Evolutionary conservation across 2,113 vertebrate species (phyloP).

Genomic region (Chionis minor): DNA sequence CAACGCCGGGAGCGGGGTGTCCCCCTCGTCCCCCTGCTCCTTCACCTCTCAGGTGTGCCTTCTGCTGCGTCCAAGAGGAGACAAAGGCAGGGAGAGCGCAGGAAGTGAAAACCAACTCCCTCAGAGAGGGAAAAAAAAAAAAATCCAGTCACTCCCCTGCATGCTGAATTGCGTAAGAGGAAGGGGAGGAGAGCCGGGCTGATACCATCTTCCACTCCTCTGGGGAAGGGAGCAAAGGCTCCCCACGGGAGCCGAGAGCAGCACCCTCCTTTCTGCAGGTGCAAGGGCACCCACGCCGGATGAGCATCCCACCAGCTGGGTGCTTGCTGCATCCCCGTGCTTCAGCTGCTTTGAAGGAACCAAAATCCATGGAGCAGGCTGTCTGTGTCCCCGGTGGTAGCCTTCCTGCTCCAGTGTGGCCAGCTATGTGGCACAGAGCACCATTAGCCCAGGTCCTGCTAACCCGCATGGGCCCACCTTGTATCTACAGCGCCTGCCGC

Average conservation of each 20-base stretch:
- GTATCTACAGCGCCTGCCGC: neutral
- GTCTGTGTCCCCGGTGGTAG: neutral
- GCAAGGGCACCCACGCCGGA: fast-evolving
- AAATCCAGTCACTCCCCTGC: conserved; percentile 24
- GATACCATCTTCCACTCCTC: neutral
- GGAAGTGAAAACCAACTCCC: conserved; percentile 37
- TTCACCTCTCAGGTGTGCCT: neutral
- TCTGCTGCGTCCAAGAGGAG: neutral
- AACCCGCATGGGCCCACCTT: neutral
- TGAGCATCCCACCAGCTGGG: neutral
- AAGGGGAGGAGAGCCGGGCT: conserved; percentile 7
- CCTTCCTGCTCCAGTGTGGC: fast-evolving
- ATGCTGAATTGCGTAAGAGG: neutral
- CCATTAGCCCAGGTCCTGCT: neutral
- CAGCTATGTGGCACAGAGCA: neutral
- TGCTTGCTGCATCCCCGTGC: neutral
- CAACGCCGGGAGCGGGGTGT: neutral
- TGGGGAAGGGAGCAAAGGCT: fast-evolving
- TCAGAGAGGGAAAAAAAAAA: neutral
- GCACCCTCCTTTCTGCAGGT: fast-evolving
- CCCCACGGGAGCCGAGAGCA: fast-evolving
- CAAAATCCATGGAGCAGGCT: fast-evolving
- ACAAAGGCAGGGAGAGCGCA: conserved; percentile 2
- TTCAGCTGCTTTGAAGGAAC: neutral
- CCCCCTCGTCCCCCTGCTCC: neutral